phyloP scores from a whole-genome alignment of 1,140 invertebrate species.

The Pogonognathellus flavescens region DNA sequence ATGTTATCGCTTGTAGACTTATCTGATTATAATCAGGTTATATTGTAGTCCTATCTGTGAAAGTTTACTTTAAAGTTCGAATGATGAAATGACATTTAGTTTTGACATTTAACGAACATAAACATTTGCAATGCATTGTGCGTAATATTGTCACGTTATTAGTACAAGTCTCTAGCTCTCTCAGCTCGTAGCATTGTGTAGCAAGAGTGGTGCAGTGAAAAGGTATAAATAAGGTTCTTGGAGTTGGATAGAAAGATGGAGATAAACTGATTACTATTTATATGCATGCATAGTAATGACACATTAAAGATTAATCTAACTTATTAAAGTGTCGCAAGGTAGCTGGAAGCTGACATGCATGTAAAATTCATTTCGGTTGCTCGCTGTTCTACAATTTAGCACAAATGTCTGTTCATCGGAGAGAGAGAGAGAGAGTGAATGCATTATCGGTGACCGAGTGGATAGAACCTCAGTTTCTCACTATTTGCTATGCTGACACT shows the following conservation, averaged over 20 bases:
- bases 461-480: no score
- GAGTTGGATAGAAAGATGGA: constrained; percentile 22
- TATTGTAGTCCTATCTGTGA: no score
- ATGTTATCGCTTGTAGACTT: no score
- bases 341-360: neutral
- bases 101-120: constrained; percentile 33
- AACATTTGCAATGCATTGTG: constrained; percentile 15
- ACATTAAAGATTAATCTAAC: constrained; percentile 41
- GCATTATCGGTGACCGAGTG: neutral
- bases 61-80: constrained; percentile 38
- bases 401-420: constrained; percentile 25
- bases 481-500: no score
- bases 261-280: constrained; percentile 37
- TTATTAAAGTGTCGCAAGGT: neutral
- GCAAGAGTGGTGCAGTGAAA: neutral
- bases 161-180: neutral
- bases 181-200: neutral
- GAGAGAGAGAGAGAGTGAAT: constrained; percentile 20
- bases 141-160: constrained; percentile 9
- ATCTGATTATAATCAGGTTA: no score
- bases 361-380: neutral
- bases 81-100: constrained; percentile 45
- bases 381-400: constrained; percentile 14
- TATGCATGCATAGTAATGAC: constrained; percentile 9
- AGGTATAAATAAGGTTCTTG: neutral